Evolutionary conservation across 2,888 invertebrate species (phyloP), one percentile per base, ranked within the genome.

Genomic region (Orchesellides sinensis): DNA sequence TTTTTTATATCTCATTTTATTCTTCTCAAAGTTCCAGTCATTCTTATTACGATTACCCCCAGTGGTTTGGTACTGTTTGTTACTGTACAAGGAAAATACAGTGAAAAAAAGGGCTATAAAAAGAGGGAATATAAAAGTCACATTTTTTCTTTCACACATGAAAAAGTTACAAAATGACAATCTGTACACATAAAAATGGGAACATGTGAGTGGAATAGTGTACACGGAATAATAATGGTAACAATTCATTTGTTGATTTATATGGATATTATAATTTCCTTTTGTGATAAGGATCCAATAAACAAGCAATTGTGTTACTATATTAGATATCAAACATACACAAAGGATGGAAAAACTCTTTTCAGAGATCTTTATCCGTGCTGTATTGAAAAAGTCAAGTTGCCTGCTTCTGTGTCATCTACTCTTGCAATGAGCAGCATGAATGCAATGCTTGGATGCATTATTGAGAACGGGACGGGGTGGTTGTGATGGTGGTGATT

Each of bases 91-190:
- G n/a, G n/a, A n/a, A n/a, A n/a, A n/a, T n/a, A n/a, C n/a, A 40
- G 40, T 2, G 14, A 8, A 40, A n/a, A 8, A 52, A 21, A 52
- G 52, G 10, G 6, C 21, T 0, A 52, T 23, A 68, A 21, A 68
- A 68, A 68, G 12, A 40, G 10, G 40, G n/a, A 40, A 40, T n/a
- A n/a, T 8, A 25, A 29, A 49, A 29, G 17, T 52, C 19, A 8
- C 19, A 52, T 54, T 56, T 32, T 25, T 61, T 73, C 72, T 61
- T 73, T 73, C 72, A 61, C 72, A 73, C 72, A 73, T 73, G 72
- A 73, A 73, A 45, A 73, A 27, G 47, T 47, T 73, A 73, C 29
- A 45, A 73, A 73, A 73, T 59, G 72, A 61, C 72, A 61, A 27
- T 59, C 27, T 59, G 47, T 27, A 14, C 59, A 47, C 45, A 61